Evolutionary conservation across 92 coral and sea anemone species (phyloP).

Genomic region (Siderastrea siderea): DNA sequence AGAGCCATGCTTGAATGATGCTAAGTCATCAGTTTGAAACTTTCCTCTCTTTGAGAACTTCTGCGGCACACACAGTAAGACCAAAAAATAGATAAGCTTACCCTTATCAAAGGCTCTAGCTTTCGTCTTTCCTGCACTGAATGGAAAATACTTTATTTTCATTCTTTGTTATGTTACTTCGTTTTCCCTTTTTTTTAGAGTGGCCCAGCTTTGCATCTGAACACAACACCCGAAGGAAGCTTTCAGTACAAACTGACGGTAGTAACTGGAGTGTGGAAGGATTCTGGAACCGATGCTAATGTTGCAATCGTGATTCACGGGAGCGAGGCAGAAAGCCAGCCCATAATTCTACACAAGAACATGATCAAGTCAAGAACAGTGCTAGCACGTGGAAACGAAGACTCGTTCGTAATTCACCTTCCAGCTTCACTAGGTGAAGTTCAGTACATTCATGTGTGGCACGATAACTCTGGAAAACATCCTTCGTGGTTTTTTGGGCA

Average conservation of each 20-base stretch:
- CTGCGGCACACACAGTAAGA: too few relatives aligned
- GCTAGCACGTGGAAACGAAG: conserved; percentile 82
- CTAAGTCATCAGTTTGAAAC: too few relatives aligned
- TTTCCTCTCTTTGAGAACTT: too few relatives aligned
- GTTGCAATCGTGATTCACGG: conserved; percentile 91
- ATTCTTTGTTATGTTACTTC: not conserved
- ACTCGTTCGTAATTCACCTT: conserved; percentile 64
- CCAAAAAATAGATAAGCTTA: too few relatives aligned
- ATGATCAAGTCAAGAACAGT: conserved; percentile 71
- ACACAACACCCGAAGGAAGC: conserved; percentile 9
- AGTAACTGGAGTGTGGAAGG: conserved; percentile 83
- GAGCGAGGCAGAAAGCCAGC: conserved; percentile 80
- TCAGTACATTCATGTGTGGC: conserved; percentile 75
- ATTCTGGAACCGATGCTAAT: conserved; percentile 83
- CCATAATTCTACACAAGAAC: conserved; percentile 68
- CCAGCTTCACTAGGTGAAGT: conserved; percentile 71
- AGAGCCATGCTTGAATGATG: too few relatives aligned
- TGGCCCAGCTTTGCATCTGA: conserved; percentile 75
- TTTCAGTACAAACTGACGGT: conserved; percentile 73
- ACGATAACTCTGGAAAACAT: conserved; percentile 79
- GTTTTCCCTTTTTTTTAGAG: conserved; percentile 50
- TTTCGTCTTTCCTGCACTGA: not conserved
- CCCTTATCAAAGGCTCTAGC: too few relatives aligned
- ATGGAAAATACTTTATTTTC: not conserved
- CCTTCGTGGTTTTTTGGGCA: conserved; percentile 85